phyloP scores from a whole-genome alignment of 2,113 vertebrate species.

The Notarius lentiginosus region DNA sequence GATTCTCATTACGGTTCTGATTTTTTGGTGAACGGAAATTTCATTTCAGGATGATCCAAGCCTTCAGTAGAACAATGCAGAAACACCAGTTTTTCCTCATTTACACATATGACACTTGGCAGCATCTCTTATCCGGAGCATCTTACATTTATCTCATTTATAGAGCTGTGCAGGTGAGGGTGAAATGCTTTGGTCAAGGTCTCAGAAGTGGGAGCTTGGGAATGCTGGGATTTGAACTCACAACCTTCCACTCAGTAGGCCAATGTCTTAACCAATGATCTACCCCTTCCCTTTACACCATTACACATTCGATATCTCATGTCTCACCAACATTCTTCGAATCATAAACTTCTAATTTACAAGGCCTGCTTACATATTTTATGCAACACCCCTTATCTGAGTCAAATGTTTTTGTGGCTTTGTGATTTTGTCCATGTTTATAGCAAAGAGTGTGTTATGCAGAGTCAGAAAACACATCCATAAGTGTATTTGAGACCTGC shows the following conservation, averaged over 20 bases:
- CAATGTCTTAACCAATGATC: too few species aligned
- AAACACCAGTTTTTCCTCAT: background rate
- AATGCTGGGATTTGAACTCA: too few species aligned
- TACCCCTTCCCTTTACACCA: background rate
- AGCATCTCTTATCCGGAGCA: too few species aligned
- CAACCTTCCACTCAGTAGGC: too few species aligned
- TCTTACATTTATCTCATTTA: too few species aligned
- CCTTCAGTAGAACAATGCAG: background rate
- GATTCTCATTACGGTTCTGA: background rate
- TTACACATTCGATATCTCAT: background rate
- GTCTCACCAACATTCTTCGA: background rate
- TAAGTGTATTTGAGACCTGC: background rate
- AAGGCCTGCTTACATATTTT: background rate
- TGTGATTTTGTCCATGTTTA: background rate
- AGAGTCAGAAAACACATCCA: background rate
- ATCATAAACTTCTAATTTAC: background rate
- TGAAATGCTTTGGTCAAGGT: too few species aligned
- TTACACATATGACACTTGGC: background rate
- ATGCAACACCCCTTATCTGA: background rate
- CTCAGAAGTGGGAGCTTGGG: too few species aligned
- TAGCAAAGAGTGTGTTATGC: background rate
- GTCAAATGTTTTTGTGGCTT: background rate
- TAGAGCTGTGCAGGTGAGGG: too few species aligned
- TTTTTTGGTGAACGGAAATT: background rate
- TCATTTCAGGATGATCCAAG: background rate